phyloP scores from a whole-genome alignment of 2,888 invertebrate genomes.

The Acanthosepion esculentum region DNA sequence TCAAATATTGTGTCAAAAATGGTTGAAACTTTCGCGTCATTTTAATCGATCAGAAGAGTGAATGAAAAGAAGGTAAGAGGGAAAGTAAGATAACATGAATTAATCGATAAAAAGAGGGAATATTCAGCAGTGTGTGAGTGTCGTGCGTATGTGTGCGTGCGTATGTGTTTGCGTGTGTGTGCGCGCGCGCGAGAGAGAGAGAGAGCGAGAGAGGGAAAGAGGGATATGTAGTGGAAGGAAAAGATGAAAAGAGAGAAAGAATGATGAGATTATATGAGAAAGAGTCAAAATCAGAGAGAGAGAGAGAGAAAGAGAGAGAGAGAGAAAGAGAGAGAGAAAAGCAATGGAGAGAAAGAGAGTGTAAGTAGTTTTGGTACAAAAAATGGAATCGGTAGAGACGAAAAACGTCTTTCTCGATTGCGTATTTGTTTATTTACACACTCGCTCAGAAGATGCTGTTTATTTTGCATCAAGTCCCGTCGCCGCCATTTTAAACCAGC shows the following conservation, averaged over 20 bases:
- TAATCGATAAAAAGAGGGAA: no score
- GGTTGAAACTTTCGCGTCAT: no score
- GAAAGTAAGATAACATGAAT: no score
- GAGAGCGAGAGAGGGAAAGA: not conserved
- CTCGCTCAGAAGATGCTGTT: conserved; percentile 15
- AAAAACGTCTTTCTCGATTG: not conserved
- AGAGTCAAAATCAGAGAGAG: not conserved
- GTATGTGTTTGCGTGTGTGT: not conserved
- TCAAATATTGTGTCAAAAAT: no score
- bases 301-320: not conserved
- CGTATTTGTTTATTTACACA: not conserved
- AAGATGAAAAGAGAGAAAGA: not conserved
- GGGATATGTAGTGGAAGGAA: not conserved
- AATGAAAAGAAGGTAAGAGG: no score
- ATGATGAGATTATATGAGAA: not conserved
- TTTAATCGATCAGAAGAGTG: no score
- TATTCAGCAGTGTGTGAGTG: no score
- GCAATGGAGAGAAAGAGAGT: not conserved
- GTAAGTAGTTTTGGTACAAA: not conserved
- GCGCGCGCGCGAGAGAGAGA: not conserved
- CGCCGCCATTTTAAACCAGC: not conserved
- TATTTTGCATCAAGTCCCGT: not conserved
- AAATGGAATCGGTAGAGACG: not conserved
- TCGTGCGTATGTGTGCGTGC: no score
- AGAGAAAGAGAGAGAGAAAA: not conserved